Evolutionary conservation across 2,113 vertebrate genomes (phyloP), one percentile per base, ranked within the genome.

Genomic region (Neolamprologus cancellatus): DNA sequence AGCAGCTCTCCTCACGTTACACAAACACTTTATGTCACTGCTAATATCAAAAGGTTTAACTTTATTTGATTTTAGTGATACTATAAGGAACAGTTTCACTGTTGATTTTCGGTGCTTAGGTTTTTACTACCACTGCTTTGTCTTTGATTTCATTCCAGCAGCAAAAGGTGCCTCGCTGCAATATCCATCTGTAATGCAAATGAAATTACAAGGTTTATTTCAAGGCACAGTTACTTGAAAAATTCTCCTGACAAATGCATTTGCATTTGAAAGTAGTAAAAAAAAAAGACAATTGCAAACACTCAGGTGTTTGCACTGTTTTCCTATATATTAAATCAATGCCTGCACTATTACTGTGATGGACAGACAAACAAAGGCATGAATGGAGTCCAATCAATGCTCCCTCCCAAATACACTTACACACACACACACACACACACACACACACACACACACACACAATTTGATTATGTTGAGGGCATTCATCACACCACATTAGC

Each of bases 351-450:
- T 92, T 88, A 88, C 82, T 55, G 78, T 87, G 85, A 88, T 87
- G 81, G 88, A 87, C 86, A 89, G 57, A 87, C 55, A 85, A 88
- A 94, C 87, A 86, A 93, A 92, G 89, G 78, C 85, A 54, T 59
- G 90, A 90, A 88, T 85, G 76, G 57, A 82, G 66, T 50, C n/a
- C 50, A 28, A 93, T 94, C 92, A n/a, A 93, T 91, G 87, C 4
- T 25, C 50, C 78, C 78, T 23, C 50, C 34, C 10, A 6, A 25
- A 71, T 4, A 82, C 57, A 78, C 79, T 6, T 10, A 80, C 80
- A 25, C 10, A 84, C 69, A 53, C n/a, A 84, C 69, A 53, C 20
- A 20, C 20, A 20, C 20, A 20, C 83, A 61, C 61, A 41, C 2
- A 20, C 20, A 20, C 20, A 20, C n/a, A 84, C 66, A 53, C 5